Evolutionary conservation across 2,113 vertebrate species (phyloP).

Genomic region (Cryptomyrus ogoouensis): DNA sequence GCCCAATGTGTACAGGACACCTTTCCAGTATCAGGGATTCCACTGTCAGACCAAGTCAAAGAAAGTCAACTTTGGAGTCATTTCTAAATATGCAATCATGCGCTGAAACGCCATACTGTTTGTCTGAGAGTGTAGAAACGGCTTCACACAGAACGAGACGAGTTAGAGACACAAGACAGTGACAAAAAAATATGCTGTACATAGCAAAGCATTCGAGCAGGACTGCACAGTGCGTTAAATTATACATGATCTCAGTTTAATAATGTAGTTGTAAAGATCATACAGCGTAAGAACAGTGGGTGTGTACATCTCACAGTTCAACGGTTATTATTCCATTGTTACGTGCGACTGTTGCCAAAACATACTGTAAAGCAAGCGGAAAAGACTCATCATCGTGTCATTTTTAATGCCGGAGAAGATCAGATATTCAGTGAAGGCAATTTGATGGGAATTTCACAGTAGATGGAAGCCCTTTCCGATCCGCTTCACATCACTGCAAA

Average conservation of each 20-base stretch:
- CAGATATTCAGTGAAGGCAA: not conserved
- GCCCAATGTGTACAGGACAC: not conserved
- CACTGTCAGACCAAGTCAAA: not conserved
- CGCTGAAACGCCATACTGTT: not conserved
- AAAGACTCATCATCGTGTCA: not conserved
- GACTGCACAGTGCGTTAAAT: not conserved
- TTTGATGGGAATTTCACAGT: not conserved
- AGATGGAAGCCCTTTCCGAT: not conserved
- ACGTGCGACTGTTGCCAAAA: not conserved
- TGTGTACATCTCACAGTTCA: not conserved
- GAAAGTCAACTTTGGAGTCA: not conserved
- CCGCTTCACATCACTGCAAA: not conserved
- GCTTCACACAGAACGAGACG: not conserved
- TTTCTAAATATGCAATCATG: not conserved
- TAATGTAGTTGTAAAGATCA: not conserved
- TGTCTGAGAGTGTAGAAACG: not conserved
- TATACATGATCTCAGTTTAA: not conserved
- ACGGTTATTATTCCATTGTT: not conserved
- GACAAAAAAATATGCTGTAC: not conserved
- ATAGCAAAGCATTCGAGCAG: not conserved
- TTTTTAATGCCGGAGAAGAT: not conserved
- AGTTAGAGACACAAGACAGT: not conserved
- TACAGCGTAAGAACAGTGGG: not conserved
- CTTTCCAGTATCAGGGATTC: not conserved
- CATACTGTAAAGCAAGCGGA: not conserved